Conservation (phyloP, 2,797 vertebrate genomes). For the Pelodytes ibericus region DNA sequence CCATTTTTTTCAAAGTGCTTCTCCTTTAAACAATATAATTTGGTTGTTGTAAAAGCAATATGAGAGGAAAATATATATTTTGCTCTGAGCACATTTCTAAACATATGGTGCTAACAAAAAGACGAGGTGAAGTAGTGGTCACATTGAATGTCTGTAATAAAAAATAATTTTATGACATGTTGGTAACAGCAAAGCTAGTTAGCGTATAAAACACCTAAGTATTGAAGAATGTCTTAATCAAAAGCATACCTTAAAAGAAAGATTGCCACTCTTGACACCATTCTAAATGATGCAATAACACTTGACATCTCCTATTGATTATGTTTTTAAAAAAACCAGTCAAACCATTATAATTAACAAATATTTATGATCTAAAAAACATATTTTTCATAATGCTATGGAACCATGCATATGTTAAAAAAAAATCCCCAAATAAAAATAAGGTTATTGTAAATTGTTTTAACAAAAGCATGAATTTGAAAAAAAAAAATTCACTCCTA, state of each 20-base stretch:
- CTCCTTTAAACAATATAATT: constrained; percentile 4
- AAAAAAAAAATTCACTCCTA: too few relatives aligned
- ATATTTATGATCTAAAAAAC: too few relatives aligned
- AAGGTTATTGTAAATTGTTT: too few relatives aligned
- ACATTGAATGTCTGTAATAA: constrained; percentile 27
- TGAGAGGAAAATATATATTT: constrained; percentile 29
- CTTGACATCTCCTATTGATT: constrained; percentile 2
- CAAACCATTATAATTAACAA: too few relatives aligned
- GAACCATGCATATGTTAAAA: too few relatives aligned
- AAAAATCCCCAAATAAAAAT: too few relatives aligned
- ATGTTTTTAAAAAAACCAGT: too few relatives aligned
- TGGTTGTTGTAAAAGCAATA: constrained; percentile 29
- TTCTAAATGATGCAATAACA: neutral
- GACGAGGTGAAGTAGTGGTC: constrained; percentile 49
- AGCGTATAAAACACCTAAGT: constrained; percentile 10
- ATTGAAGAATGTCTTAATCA: constrained; percentile 7
- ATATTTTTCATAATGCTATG: too few relatives aligned
- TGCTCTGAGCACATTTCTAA: constrained; percentile 16
- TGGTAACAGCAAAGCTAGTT: neutral
- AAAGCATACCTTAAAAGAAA: neutral
- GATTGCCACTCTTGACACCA: neutral
- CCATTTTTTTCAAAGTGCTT: neutral
- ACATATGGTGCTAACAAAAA: constrained; percentile 21
- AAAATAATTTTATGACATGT: constrained; percentile 13
- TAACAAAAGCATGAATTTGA: too few relatives aligned